Percentiles rank a stretch among this genome's conserved stretches.
Conservation (phyloP, 2,888 invertebrate species). For the Pyrrhia umbra region DNA sequence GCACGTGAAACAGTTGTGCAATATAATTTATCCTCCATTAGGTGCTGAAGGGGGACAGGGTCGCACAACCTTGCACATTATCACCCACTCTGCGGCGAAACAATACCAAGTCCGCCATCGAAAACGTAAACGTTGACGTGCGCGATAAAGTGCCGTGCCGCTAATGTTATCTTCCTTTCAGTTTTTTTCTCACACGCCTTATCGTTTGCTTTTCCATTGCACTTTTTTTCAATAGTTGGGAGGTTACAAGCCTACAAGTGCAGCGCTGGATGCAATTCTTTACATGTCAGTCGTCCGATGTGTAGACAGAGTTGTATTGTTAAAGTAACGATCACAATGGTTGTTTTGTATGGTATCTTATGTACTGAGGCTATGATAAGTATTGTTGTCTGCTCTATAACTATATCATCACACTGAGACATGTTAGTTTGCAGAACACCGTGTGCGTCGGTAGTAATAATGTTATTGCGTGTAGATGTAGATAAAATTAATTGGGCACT, state of each 20-base stretch:
- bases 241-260: neutral
- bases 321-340: slow-evolving; percentile 7
- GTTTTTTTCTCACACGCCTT: slow-evolving; percentile 1
- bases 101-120: slow-evolving; percentile 33
- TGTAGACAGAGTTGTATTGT: neutral
- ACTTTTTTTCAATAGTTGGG: neutral
- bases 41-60: slow-evolving; percentile 40
- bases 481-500: slow-evolving; percentile 2
- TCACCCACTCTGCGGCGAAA: slow-evolving; percentile 40
- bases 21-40: slow-evolving; percentile 30
- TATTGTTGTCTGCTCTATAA: slow-evolving; percentile 7
- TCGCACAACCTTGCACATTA: slow-evolving; percentile 54
- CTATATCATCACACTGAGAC: neutral
- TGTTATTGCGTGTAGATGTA: neutral
- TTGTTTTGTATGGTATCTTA: slow-evolving; percentile 26
- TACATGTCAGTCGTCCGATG: slow-evolving; percentile 1
- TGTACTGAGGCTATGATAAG: slow-evolving; percentile 6
- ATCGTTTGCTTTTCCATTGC: slow-evolving; percentile 5
- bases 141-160: neutral
- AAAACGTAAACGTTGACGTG: slow-evolving; percentile 11
- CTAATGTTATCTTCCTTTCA: neutral
- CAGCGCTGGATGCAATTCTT: slow-evolving; percentile 17
- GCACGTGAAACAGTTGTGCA: slow-evolving; percentile 9
- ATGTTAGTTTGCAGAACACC: slow-evolving; percentile 8
- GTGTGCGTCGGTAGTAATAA: neutral